Percentiles rank a stretch among this genome's conserved stretches.
Conservation (phyloP, 1,140 invertebrate species). For the Danaus plexippus region DNA sequence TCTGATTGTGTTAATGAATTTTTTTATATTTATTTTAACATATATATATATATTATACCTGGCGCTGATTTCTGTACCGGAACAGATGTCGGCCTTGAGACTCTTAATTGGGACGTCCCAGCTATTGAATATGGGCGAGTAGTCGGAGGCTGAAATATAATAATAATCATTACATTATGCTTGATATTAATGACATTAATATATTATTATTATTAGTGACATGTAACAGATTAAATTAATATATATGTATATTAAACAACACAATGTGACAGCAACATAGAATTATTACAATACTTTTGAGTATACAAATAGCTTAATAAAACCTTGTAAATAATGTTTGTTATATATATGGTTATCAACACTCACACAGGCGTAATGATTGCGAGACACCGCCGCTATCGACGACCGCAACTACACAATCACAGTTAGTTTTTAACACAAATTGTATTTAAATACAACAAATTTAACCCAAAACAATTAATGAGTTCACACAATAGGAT, state of each 20-base stretch:
- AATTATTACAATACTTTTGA: not conserved
- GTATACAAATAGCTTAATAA: too few relatives aligned
- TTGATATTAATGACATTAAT: too few relatives aligned
- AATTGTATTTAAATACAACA: conserved; percentile 6
- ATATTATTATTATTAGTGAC: too few relatives aligned
- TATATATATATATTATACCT: conserved; percentile 24
- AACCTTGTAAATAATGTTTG: too few relatives aligned
- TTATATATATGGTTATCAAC: not conserved
- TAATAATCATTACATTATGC: too few relatives aligned
- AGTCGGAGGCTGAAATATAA: conserved; percentile 36
- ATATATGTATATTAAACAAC: conserved; percentile 4
- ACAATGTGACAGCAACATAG: conserved; percentile 9
- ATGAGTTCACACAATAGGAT: too few relatives aligned
- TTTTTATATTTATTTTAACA: conserved; percentile 1
- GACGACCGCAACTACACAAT: conserved; percentile 7
- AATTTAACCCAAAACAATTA: conserved; percentile 5
- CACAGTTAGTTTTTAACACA: conserved; percentile 6
- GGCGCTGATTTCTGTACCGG: conserved; percentile 32
- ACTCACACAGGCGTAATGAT: conserved; percentile 31
- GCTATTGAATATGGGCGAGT: conserved; percentile 50
- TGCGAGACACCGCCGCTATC: conserved; percentile 32
- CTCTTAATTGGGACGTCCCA: conserved; percentile 36
- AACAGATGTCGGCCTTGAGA: conserved; percentile 39
- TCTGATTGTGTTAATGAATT: too few relatives aligned
- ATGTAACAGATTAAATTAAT: conserved; percentile 5